phyloP scores from a whole-genome alignment of 2,797 vertebrate genomes.

The Merluccius polli region DNA sequence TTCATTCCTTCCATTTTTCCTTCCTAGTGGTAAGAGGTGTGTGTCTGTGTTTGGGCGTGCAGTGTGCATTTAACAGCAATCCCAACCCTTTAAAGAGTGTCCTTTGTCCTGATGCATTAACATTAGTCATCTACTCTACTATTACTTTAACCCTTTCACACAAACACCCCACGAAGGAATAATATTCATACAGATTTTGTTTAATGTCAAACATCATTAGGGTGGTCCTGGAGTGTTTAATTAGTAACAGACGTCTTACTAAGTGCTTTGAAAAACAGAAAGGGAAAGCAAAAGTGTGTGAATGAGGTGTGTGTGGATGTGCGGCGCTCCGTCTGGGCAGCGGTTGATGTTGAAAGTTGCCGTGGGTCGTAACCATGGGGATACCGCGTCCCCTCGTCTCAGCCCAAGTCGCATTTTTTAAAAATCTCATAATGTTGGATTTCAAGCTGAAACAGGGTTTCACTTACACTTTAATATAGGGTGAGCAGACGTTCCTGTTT shows the following conservation, averaged over 20 bases:
- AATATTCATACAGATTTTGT: neutral
- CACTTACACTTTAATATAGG: no score
- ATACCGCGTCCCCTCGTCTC: no score
- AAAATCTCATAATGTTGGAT: no score
- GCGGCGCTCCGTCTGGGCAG: no score
- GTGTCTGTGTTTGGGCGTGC: conserved; percentile 4
- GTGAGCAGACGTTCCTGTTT: no score
- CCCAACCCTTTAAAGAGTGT: neutral
- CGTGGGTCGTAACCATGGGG: no score
- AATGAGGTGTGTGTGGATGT: no score
- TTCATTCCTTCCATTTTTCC: neutral
- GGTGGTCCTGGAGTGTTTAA: neutral
- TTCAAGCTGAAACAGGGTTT: no score
- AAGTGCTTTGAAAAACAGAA: neutral
- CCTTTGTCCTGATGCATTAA: neutral
- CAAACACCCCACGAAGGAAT: neutral
- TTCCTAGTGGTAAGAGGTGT: neutral
- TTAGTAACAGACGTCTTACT: neutral
- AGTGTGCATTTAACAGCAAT: neutral
- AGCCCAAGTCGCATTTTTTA: no score
- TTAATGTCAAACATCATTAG: neutral
- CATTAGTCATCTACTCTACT: neutral
- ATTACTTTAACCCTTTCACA: neutral
- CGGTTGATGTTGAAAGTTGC: no score
- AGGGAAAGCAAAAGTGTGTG: neutral